Conservation (phyloP, 2,797 vertebrate genomes). For the Sternarchorhynchus goeldii region DNA sequence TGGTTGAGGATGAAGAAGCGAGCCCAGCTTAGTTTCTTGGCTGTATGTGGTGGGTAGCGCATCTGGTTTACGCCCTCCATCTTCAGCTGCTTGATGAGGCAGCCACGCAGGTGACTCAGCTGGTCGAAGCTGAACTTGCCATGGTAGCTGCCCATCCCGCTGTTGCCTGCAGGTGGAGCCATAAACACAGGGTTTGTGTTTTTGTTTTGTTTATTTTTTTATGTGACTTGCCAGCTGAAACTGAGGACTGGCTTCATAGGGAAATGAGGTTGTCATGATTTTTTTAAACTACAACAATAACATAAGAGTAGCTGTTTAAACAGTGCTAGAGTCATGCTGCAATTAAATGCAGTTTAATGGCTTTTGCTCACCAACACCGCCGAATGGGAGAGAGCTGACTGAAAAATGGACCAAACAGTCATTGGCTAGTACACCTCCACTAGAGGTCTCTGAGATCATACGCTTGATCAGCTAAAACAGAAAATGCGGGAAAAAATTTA, state of each 20-base stretch:
- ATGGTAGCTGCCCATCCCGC: slow-evolving; percentile 90
- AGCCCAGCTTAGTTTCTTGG: slow-evolving; percentile 74
- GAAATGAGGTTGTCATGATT: too few relatives aligned
- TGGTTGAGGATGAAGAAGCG: slow-evolving; percentile 76
- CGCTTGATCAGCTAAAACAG: slow-evolving; percentile 74
- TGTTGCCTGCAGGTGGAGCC: slow-evolving; percentile 77
- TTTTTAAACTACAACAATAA: too few relatives aligned
- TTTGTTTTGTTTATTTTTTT: too few relatives aligned
- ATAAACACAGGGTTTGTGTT: not conserved
- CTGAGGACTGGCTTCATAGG: too few relatives aligned
- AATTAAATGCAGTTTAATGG: not conserved
- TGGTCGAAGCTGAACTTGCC: slow-evolving; percentile 84
- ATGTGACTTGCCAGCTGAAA: too few relatives aligned
- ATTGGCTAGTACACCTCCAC: slow-evolving; percentile 88
- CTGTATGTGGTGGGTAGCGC: slow-evolving; percentile 83
- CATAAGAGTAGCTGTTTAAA: not conserved
- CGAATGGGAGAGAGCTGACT: slow-evolving; percentile 84
- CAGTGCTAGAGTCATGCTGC: not conserved
- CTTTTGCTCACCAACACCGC: slow-evolving; percentile 86
- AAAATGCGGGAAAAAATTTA: not conserved
- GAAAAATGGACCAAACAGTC: slow-evolving; percentile 87
- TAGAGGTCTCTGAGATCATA: slow-evolving; percentile 86
- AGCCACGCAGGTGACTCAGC: slow-evolving; percentile 85
- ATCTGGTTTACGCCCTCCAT: slow-evolving; percentile 79
- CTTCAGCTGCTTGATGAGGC: slow-evolving; percentile 83